These are phyloP conservation scores for Thymallus thymallus DNA, from an alignment of 2,113 vertebrate genomes.

Conservation along the genomic window DNA sequence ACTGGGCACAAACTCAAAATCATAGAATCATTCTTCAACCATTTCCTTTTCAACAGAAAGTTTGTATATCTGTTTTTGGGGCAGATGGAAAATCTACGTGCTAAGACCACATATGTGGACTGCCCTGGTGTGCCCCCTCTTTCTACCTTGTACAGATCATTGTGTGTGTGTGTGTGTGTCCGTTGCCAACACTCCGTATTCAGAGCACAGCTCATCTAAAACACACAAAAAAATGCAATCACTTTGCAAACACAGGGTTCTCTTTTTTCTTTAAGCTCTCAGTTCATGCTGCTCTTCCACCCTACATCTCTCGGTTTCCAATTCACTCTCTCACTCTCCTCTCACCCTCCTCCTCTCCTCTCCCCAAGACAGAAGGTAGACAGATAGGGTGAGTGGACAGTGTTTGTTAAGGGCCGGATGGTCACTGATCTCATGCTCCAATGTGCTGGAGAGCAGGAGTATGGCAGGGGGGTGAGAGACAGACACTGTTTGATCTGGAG, in stretches of 20 bases:
- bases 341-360: no score
- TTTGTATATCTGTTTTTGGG: not conserved
- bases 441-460: slow-evolving; percentile 2
- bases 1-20: not conserved
- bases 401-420: slow-evolving; percentile 4
- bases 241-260: not conserved
- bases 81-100: slow-evolving; percentile 1
- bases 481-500: not conserved
- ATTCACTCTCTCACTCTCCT: slow-evolving; percentile 2
- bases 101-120: slow-evolving; percentile 3
- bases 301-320: not conserved
- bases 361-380: slow-evolving; percentile 11
- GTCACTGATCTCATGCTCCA: slow-evolving; percentile 17
- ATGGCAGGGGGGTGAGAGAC: not conserved
- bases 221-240: not conserved
- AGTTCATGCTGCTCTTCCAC: not conserved
- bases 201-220: not conserved
- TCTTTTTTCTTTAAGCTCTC: slow-evolving; percentile 7
- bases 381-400: not conserved
- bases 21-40: not conserved
- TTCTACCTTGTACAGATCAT: not conserved
- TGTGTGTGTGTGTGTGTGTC: not conserved
- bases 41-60: not conserved
- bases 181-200: not conserved
- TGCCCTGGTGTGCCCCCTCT: not conserved